Base-by-base conservation (phyloP, 2,797 vertebrate genomes). In the Leuciscus waleckii region DNA sequence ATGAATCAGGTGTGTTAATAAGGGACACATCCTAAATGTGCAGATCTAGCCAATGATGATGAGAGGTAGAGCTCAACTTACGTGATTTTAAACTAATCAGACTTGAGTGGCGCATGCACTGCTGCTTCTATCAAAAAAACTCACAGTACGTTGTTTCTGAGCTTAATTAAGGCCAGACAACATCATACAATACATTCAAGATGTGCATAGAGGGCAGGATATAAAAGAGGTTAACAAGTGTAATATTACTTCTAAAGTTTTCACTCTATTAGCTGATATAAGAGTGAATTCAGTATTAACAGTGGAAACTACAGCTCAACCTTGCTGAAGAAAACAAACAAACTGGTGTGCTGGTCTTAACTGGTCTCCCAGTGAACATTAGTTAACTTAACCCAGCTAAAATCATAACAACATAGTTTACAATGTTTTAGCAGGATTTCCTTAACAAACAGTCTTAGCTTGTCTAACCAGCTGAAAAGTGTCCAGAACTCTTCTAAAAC, bases 121-220 rank as follows among this genome's bases (percentile, higher is more conserved):
- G 43, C 74, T 76, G 76, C 32, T 85, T 41, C 13, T 49, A 65
- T 79, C 58, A 65, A 3, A 8, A 2, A 4, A 65, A 56, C 41
- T 26, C 14, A 79, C 78, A 63, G 77, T 26, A 74, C 51, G 23
- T 49, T 84, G 77, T 51, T 51, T 76, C 21, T 43, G 11, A 3
- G 54, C 32, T 11, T 85, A 88, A 87, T 87, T 35, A 73, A 65
- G 70, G 46, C 35, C 85, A 88, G 75, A 43, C 76, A 79, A 11
- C 51, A 35, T 10, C 3, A 37, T 21, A 5, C 17, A 76, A 65
- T 75, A 51, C 51, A 63, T 80, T 84, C 43, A 80, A 76, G 71
- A 71, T 65, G 81, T 21, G 32, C 16, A n/a, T 37, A 54, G 29
- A 49, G 29, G 21, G 26, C 41, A 83, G 23, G 14, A 51, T 51